phyloP scores from a whole-genome alignment of 2,113 vertebrate genomes.

The Heloderma charlesbogerti region DNA sequence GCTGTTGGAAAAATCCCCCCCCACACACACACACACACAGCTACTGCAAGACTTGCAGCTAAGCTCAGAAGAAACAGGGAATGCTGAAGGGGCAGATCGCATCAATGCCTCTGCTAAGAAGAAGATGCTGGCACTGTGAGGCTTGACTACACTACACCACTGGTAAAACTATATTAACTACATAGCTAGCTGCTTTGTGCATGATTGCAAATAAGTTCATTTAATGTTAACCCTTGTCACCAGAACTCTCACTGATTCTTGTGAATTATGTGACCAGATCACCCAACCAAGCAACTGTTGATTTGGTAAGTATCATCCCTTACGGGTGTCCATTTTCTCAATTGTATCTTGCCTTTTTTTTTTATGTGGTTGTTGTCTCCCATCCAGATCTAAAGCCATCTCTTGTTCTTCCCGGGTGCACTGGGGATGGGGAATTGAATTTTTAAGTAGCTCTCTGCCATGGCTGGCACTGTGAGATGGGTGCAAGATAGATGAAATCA shows the following conservation, averaged over 20 bases:
- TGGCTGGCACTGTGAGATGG: background rate
- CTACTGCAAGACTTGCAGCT: too few species aligned
- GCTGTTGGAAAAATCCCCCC: too few species aligned
- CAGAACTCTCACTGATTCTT: background rate
- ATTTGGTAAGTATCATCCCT: background rate
- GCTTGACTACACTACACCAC: too few species aligned
- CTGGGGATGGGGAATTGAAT: background rate
- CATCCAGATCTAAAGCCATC: background rate
- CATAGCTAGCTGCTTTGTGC: background rate
- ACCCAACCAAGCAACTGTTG: background rate
- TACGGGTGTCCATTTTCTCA: background rate
- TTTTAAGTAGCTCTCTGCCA: background rate
- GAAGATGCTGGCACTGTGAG: too few species aligned
- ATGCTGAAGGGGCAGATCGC: too few species aligned
- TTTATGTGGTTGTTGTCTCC: background rate
- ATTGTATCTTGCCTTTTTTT: background rate
- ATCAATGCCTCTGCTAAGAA: too few species aligned
- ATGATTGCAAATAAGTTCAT: background rate
- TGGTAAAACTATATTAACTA: background rate
- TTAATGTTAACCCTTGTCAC: background rate
- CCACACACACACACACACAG: too few species aligned
- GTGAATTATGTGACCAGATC: background rate
- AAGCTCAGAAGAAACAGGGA: too few species aligned
- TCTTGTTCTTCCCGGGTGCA: background rate
- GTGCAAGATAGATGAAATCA: background rate